A percentile compares a stretch with the other conserved stretches of the same genome.
Evolutionary conservation across 2,797 vertebrate genomes (phyloP).

Genomic region (Odontamblyopus rebecca): DNA sequence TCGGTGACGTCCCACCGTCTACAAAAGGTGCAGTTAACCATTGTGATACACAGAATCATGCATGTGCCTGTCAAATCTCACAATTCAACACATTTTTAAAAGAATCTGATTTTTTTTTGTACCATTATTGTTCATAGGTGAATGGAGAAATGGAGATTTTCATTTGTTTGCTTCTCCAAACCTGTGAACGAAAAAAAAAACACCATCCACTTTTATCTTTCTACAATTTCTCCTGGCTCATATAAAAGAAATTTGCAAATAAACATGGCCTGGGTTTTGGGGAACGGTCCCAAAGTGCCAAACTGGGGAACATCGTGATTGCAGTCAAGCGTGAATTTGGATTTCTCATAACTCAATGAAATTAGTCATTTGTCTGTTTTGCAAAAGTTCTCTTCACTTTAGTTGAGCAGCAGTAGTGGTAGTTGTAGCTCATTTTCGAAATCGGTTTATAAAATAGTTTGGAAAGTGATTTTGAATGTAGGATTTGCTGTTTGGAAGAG

Average conservation of each 20-base stretch:
- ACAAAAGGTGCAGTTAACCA: no score
- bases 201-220: background rate
- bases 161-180: background rate
- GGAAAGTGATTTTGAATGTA: constrained; percentile 50
- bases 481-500: constrained; percentile 47
- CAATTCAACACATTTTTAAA: background rate
- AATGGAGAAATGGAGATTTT: background rate
- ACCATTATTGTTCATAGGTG: background rate
- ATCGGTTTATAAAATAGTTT: constrained; percentile 51
- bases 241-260: constrained; percentile 3
- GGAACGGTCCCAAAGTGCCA: constrained; percentile 16
- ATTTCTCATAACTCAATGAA: constrained; percentile 27
- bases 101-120: background rate
- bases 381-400: constrained; percentile 29
- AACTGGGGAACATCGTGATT: constrained; percentile 12
- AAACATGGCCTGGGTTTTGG: background rate
- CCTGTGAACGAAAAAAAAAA: background rate
- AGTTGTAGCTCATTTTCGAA: constrained; percentile 45
- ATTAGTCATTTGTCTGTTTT: constrained; percentile 22
- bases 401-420: constrained; percentile 18
- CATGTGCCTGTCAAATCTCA: background rate
- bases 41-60: no score
- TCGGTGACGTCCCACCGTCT: no score
- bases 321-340: constrained; percentile 19
- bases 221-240: constrained; percentile 4